phyloP scores from a whole-genome alignment of 2,888 invertebrate genomes.

The Calephelis perditalis region DNA sequence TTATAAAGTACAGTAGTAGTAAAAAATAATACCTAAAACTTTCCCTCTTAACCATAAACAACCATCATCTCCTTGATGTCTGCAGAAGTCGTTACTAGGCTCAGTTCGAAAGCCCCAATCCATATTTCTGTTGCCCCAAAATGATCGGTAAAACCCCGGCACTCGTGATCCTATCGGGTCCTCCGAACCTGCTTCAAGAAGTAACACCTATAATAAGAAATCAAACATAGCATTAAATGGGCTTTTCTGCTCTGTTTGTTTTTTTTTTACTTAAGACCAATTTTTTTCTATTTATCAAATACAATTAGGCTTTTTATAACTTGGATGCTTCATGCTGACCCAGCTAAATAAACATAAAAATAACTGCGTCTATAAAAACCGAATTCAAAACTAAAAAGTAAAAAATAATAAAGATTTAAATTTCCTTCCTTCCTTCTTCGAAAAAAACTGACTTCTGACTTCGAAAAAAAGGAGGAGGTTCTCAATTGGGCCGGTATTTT shows the following conservation, averaged over 20 bases:
- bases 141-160: neutral
- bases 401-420: no score
- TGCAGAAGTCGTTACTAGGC: neutral
- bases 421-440: no score
- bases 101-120: constrained; percentile 3
- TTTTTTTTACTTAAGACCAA: no score
- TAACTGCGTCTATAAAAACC: no score
- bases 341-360: no score
- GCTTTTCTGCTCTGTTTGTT: neutral
- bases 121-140: neutral
- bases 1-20: no score
- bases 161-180: neutral
- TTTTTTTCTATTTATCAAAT: no score
- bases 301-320: neutral
- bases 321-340: neutral
- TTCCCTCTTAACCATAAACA: neutral
- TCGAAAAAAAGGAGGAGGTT: no score
- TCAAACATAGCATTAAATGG: neutral
- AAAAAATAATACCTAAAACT: neutral
- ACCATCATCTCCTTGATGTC: constrained; percentile 32
- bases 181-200: neutral
- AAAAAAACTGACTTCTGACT: no score
- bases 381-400: no score
- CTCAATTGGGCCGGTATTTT: no score
- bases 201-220: neutral